Evolutionary conservation across 2,113 vertebrate genomes (phyloP).

Genomic region (Pavo muticus): DNA sequence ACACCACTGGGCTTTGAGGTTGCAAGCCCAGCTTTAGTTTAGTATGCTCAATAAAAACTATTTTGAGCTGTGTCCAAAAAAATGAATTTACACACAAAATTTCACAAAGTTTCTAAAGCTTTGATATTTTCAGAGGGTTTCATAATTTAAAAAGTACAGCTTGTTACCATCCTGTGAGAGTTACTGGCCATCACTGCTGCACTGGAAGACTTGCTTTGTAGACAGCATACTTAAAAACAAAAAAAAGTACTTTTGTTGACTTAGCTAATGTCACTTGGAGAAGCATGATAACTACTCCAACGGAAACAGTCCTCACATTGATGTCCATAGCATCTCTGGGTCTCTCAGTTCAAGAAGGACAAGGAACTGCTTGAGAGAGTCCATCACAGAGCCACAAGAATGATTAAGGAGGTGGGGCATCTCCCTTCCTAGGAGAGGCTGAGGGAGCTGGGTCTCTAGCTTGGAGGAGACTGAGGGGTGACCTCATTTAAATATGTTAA

Average conservation of each 20-base stretch:
- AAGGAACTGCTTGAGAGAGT: too few relatives aligned
- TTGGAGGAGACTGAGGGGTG: too few relatives aligned
- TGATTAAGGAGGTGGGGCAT: too few relatives aligned
- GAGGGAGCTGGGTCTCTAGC: too few relatives aligned
- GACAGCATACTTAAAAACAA: background rate
- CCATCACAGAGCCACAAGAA: too few relatives aligned
- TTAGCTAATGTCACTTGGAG: background rate
- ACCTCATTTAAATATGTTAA: too few relatives aligned
- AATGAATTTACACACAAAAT: background rate
- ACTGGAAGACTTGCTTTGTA: background rate
- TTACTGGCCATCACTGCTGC: slow-evolving; percentile 1
- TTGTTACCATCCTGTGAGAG: background rate
- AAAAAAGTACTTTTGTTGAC: background rate
- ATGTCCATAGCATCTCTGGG: background rate
- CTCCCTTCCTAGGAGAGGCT: too few relatives aligned
- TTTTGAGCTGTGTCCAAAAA: background rate
- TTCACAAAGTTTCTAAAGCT: slow-evolving; percentile 1
- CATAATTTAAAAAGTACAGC: background rate
- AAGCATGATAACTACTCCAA: slow-evolving; percentile 12
- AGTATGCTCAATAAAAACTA: background rate
- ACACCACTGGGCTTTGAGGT: too few relatives aligned
- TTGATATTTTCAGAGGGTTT: background rate
- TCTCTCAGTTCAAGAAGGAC: too few relatives aligned
- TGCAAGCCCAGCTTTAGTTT: background rate
- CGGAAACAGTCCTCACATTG: background rate